Percentiles rank a stretch among this genome's conserved stretches.
Conservation (phyloP, 30 jellyfish, hydroid and myxozoan species). For the Turritopsis dohrnii region DNA sequence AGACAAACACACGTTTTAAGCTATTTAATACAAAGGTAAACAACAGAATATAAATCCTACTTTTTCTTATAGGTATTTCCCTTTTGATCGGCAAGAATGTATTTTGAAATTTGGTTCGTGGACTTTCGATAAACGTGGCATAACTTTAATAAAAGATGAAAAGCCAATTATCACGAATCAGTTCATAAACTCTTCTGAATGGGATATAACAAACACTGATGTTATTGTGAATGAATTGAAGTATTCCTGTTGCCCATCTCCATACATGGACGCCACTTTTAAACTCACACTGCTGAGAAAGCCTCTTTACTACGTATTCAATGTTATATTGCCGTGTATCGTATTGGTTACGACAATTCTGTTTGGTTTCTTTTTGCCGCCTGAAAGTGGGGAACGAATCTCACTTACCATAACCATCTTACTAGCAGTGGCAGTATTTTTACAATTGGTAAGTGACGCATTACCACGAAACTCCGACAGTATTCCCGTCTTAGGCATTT, state of each 20-base stretch:
- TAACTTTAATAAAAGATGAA: constrained; percentile 40
- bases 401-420: constrained; percentile 71
- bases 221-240: constrained; percentile 32
- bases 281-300: constrained; percentile 50
- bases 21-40: neutral
- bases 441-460: constrained; percentile 74
- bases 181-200: constrained; percentile 68
- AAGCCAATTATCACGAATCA: constrained; percentile 56
- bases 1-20: neutral
- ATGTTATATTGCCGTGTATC: constrained; percentile 85
- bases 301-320: constrained; percentile 74
- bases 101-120: constrained; percentile 80
- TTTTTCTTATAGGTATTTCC: constrained; percentile 41
- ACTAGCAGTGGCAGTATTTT: constrained; percentile 89
- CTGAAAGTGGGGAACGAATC: constrained; percentile 93
- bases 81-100: constrained; percentile 83
- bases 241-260: constrained; percentile 70
- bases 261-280: constrained; percentile 71
- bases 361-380: constrained; percentile 90
- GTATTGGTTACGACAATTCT: constrained; percentile 52
- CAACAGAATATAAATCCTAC: neutral
- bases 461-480: constrained; percentile 85
- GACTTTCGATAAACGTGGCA: constrained; percentile 69
- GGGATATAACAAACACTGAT: constrained; percentile 49
- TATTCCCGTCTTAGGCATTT: constrained; percentile 65